phyloP scores from a whole-genome alignment of 2,113 vertebrate species.

The Lonchura striata region DNA sequence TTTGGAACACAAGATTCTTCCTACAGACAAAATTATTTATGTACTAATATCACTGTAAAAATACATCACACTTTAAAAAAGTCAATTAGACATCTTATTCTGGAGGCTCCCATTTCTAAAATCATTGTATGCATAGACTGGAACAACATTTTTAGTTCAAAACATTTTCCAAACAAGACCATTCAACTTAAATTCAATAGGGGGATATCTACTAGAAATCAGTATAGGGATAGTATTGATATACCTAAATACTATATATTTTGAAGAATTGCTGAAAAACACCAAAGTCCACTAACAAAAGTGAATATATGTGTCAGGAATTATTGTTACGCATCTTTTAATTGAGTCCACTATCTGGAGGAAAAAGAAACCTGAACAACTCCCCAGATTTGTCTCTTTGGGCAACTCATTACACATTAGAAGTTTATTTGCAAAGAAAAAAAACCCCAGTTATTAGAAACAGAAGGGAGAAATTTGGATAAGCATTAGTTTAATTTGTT shows the following conservation, averaged over 20 bases:
- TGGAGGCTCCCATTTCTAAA: neutral
- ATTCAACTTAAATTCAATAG: neutral
- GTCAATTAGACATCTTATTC: neutral
- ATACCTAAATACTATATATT: neutral
- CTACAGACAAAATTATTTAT: neutral
- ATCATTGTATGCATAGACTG: neutral
- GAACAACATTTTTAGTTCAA: neutral
- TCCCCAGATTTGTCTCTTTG: neutral
- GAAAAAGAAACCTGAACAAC: accelerated
- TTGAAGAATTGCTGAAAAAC: neutral
- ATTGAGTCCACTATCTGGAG: neutral
- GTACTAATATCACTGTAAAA: neutral
- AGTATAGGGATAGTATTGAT: neutral
- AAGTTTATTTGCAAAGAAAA: neutral
- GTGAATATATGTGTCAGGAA: accelerated
- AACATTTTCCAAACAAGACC: neutral
- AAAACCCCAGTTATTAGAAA: neutral
- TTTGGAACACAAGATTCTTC: neutral
- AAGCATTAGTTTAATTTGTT: neutral
- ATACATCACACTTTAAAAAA: neutral
- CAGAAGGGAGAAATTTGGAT: neutral
- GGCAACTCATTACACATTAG: neutral
- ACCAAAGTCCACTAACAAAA: neutral
- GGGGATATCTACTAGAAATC: neutral
- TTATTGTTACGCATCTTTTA: neutral